phyloP scores from a whole-genome alignment of 2,888 invertebrate genomes.

The Caenorhabditis doughertyi region DNA sequence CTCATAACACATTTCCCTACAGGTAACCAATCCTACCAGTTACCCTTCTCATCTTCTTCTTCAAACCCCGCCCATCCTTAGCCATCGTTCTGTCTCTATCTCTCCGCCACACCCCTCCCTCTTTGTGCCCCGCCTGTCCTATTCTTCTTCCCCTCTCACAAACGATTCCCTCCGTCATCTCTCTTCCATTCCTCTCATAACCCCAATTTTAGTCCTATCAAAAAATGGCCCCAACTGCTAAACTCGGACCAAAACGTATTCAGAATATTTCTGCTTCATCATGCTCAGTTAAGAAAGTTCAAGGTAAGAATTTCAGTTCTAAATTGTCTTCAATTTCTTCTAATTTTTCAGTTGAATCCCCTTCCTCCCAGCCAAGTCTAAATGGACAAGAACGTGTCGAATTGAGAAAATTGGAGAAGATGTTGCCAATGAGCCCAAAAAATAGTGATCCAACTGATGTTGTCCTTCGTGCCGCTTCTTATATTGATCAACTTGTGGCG shows the following conservation, averaged over 20 bases:
- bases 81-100: no score
- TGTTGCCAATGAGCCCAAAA: conserved; percentile 67
- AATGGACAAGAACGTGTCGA: conserved; percentile 71
- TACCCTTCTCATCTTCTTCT: neutral
- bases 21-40: conserved; percentile 7
- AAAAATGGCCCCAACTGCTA: conserved; percentile 48
- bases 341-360: conserved; percentile 10
- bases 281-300: conserved; percentile 1
- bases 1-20: neutral
- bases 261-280: conserved; percentile 2
- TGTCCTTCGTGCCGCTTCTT: conserved; percentile 72
- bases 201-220: neutral
- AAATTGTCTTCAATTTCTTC: neutral
- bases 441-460: conserved; percentile 67
- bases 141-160: neutral
- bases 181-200: conserved; percentile 1
- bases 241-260: conserved; percentile 51
- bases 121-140: conserved; percentile 12
- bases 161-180: conserved; percentile 7
- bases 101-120: conserved; percentile 28
- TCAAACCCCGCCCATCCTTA: conserved; percentile 15
- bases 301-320: conserved; percentile 8
- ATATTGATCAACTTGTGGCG: conserved; percentile 74
- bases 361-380: conserved; percentile 15
- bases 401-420: conserved; percentile 69